phyloP scores from a whole-genome alignment of 2,113 vertebrate genomes.

The Coturnix japonica region DNA sequence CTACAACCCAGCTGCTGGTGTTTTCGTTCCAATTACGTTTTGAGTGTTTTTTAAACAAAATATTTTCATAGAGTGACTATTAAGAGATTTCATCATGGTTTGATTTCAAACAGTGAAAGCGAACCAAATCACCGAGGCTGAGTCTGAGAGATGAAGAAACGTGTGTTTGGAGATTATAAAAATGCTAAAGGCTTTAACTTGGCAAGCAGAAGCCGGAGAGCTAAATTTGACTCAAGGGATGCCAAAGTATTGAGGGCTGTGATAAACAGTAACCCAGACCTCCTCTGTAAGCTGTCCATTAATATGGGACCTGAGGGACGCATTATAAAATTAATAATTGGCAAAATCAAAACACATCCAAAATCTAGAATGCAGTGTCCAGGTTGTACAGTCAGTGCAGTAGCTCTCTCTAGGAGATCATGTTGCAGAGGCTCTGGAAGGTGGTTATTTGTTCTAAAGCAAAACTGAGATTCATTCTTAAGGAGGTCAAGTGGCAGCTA shows the following conservation, averaged over 20 bases:
- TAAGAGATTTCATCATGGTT: slow-evolving; percentile 61
- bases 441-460: neutral
- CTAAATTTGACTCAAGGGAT: slow-evolving; percentile 26
- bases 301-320: slow-evolving; percentile 39
- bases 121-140: neutral
- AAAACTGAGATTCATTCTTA: neutral
- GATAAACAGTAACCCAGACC: slow-evolving; percentile 59
- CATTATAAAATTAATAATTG: slow-evolving; percentile 64
- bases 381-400: neutral
- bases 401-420: neutral
- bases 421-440: neutral
- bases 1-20: slow-evolving; percentile 58
- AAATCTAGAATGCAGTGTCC: neutral
- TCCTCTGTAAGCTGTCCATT: slow-evolving; percentile 55
- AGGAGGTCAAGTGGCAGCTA: neutral
- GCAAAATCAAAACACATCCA: slow-evolving; percentile 33
- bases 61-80: slow-evolving; percentile 40
- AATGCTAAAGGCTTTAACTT: slow-evolving; percentile 58
- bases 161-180: slow-evolving; percentile 63
- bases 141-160: neutral
- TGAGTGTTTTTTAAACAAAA: slow-evolving; percentile 69
- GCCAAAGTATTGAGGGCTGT: slow-evolving; percentile 53
- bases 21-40: slow-evolving; percentile 67
- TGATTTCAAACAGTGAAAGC: slow-evolving; percentile 53
- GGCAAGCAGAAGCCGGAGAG: slow-evolving; percentile 39